Evolutionary conservation across 2,113 vertebrate genomes (phyloP).

Genomic region (Microtus oregoni): DNA sequence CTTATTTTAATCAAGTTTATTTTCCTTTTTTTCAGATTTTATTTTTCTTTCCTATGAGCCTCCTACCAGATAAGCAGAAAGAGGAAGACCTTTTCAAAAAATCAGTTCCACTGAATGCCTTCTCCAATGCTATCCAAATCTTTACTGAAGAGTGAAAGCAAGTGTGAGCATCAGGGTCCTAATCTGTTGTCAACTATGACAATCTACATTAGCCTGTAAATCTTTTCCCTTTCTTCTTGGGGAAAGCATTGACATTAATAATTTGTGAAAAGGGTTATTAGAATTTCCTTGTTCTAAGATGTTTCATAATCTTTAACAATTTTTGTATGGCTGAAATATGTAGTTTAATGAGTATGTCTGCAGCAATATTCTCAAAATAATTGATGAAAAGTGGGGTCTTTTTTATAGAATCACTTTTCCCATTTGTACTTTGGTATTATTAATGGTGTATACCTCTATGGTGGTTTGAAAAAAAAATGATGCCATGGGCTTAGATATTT

Average conservation of each 20-base stretch:
- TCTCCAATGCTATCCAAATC: neutral
- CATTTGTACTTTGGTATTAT: neutral
- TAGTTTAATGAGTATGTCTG: constrained; percentile 27
- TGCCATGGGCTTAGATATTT: neutral
- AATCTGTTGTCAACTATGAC: constrained; percentile 8
- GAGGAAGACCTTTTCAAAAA: neutral
- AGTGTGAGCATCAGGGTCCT: constrained; percentile 6
- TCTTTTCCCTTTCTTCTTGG: constrained; percentile 14
- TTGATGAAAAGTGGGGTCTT: neutral
- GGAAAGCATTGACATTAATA: constrained; percentile 11
- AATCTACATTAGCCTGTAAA: constrained; percentile 53
- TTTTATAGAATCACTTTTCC: constrained; percentile 44
- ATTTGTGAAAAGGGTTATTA: constrained; percentile 64
- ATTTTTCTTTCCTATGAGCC: neutral
- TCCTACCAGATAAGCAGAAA: neutral
- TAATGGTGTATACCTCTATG: neutral
- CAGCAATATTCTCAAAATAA: constrained; percentile 62
- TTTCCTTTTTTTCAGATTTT: neutral
- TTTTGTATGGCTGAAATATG: constrained; percentile 28
- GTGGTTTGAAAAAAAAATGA: neutral
- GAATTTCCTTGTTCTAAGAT: constrained; percentile 54
- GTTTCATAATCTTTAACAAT: constrained; percentile 56
- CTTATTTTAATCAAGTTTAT: neutral
- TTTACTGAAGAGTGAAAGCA: neutral
- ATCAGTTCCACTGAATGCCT: neutral